Evolutionary conservation across 2,888 invertebrate genomes (phyloP).

Genomic region (Sarcophaga variegata): DNA sequence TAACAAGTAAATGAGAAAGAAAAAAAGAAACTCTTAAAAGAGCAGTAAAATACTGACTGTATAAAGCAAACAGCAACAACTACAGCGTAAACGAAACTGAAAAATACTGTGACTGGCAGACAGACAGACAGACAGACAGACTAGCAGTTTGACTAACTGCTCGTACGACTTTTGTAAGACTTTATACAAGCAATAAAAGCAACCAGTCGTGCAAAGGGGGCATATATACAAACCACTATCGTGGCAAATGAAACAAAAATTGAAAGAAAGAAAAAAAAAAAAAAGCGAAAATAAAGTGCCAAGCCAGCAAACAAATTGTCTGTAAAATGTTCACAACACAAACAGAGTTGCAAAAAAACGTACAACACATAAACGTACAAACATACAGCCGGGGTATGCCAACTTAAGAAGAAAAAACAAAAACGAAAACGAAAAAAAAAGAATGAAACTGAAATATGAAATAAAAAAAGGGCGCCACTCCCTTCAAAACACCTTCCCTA

Average conservation of each 20-base stretch:
- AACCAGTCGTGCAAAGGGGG: neutral
- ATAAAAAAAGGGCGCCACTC: constrained; percentile 62
- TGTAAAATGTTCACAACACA: constrained; percentile 65
- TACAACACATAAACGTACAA: neutral
- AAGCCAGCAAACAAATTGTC: constrained; percentile 70
- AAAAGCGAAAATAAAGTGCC: constrained; percentile 64
- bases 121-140: neutral
- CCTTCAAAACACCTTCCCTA: constrained; percentile 66
- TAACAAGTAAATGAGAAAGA: constrained; percentile 14
- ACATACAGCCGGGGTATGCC: no score
- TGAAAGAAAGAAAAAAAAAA: no score
- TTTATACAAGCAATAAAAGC: no score
- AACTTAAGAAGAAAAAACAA: neutral
- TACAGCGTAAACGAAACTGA: neutral
- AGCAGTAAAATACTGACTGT: constrained; percentile 61
- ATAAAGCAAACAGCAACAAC: neutral
- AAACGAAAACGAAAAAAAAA: neutral
- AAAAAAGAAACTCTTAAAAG: constrained; percentile 59
- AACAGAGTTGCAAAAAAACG: constrained; percentile 47
- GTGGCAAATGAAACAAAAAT: constrained; percentile 1
- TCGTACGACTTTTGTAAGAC: no score
- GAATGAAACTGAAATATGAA: neutral
- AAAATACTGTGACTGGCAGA: neutral
- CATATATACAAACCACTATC: constrained; percentile 36
- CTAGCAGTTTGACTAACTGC: neutral